phyloP scores from a whole-genome alignment of 2,113 vertebrate species.

The Prietella phreatophila region DNA sequence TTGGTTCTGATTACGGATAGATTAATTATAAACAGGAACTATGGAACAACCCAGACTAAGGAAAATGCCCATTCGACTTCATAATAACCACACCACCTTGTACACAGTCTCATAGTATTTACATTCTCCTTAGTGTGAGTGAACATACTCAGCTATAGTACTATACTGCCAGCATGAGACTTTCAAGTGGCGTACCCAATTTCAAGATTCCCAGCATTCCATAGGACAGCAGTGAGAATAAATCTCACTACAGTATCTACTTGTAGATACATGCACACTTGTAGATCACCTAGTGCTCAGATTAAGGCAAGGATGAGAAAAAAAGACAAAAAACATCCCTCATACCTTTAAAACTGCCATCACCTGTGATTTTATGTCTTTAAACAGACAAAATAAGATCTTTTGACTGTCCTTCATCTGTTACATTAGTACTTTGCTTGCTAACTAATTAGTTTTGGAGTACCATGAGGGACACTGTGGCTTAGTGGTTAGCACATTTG shows the following conservation, averaged over 20 bases:
- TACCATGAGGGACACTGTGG: background rate
- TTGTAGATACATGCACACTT: background rate
- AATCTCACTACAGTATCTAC: conserved; percentile 60
- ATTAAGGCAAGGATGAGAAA: background rate
- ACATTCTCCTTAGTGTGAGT: conserved; percentile 63
- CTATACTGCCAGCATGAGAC: conserved; percentile 69
- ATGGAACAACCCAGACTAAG: background rate
- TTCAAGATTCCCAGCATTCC: conserved; percentile 75
- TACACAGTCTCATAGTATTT: conserved; percentile 43
- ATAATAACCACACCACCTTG: background rate
- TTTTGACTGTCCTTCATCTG: background rate
- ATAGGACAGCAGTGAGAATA: conserved; percentile 65
- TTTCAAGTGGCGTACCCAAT: conserved; percentile 74
- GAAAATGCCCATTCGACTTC: background rate
- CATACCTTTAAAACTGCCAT: background rate
- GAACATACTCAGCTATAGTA: conserved; percentile 71
- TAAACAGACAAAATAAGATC: background rate
- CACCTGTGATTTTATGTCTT: background rate
- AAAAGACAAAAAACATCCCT: background rate
- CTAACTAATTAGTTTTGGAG: background rate
- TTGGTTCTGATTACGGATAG: background rate
- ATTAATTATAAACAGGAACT: background rate
- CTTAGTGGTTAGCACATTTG: too few species aligned
- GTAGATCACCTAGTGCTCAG: background rate
- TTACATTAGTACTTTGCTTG: background rate